Evolutionary conservation across 2,888 invertebrate genomes (phyloP).

Genomic region (Erebia palarica): DNA sequence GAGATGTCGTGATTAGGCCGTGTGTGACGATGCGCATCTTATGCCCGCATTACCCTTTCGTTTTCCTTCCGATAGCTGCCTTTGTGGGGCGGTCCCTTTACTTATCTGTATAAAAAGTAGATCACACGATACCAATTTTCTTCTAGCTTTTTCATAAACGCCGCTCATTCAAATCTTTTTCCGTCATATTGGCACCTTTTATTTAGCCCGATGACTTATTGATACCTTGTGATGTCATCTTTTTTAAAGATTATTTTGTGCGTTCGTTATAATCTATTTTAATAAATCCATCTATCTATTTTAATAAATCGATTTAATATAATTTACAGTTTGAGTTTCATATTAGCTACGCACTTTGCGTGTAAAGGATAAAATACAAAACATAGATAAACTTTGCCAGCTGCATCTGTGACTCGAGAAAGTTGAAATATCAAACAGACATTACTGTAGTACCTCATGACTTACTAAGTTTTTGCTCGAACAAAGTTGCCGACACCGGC

Average conservation of each 20-base stretch:
- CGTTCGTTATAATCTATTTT: background rate
- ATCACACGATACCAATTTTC: constrained; percentile 74
- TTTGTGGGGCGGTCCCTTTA: constrained; percentile 67
- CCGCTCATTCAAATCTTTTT: constrained; percentile 43
- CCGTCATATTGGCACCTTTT: constrained; percentile 46
- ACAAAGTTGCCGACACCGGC: constrained; percentile 53
- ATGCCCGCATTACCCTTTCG: constrained; percentile 83
- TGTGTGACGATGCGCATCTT: constrained; percentile 82
- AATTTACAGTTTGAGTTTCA: background rate
- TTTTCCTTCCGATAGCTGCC: constrained; percentile 81
- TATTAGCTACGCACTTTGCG: background rate
- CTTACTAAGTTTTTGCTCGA: constrained; percentile 45
- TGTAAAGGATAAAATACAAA: background rate
- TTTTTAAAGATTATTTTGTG: background rate
- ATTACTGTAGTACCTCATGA: constrained; percentile 37
- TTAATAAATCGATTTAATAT: background rate
- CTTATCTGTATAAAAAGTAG: constrained; percentile 67
- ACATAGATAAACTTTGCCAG: constrained; percentile 15
- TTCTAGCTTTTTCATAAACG: constrained; percentile 51
- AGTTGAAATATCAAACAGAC: constrained; percentile 36
- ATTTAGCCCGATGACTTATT: constrained; percentile 24
- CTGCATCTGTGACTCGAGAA: constrained; percentile 25
- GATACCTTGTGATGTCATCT: background rate
- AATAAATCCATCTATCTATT: background rate
- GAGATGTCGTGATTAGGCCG: constrained; percentile 76